Evolutionary conservation across 2,797 vertebrate species (phyloP).

Genomic region (Sebastiscus albofasciatus): DNA sequence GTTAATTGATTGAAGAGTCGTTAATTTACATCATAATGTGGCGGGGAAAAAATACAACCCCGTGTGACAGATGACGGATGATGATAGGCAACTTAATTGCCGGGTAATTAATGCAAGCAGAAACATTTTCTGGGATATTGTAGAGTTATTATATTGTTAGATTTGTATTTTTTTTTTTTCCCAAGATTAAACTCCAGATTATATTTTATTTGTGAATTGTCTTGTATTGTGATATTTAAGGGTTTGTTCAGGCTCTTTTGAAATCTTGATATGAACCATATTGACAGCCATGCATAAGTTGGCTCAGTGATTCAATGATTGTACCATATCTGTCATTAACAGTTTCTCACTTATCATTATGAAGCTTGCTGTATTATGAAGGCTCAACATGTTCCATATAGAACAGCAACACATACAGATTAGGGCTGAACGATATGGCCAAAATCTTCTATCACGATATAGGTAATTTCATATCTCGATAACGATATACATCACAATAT

Average conservation of each 20-base stretch:
- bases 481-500: no score
- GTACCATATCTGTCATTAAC: neutral
- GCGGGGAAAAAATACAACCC: slow-evolving; percentile 60
- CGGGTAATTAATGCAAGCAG: slow-evolving; percentile 57
- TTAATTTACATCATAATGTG: slow-evolving; percentile 79
- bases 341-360: neutral
- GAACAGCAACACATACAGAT: no score
- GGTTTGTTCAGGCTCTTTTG: neutral
- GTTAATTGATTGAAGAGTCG: slow-evolving; percentile 79
- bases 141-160: neutral
- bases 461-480: no score
- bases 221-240: neutral
- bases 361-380: neutral
- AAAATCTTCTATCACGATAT: no score
- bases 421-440: fast-evolving
- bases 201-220: neutral
- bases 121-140: slow-evolving; percentile 31
- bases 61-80: slow-evolving; percentile 76
- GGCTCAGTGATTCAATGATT: neutral
- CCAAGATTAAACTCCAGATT: slow-evolving; percentile 7
- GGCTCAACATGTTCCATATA: neutral
- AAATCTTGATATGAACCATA: neutral
- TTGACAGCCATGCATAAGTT: neutral
- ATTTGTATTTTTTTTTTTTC: neutral
- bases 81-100: slow-evolving; percentile 76